These are phyloP conservation scores for Sitta europaea DNA, from an alignment of 2,113 vertebrate genomes.

Conservation along the genomic window DNA sequence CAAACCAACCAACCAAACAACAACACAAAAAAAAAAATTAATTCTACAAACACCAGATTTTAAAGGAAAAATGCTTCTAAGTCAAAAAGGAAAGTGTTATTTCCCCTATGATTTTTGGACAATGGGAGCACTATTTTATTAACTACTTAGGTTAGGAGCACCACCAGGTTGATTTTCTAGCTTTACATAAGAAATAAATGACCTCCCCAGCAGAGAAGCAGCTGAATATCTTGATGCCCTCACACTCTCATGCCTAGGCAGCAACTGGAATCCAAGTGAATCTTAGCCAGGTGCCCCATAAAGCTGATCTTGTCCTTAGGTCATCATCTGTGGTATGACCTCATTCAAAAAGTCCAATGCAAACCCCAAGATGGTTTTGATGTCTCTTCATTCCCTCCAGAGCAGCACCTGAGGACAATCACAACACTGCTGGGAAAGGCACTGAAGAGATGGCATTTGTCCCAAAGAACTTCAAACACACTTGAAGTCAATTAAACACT, in stretches of 20 bases:
- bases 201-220: background rate
- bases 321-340: background rate
- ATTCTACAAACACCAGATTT: background rate
- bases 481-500: background rate
- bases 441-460: background rate
- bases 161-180: background rate
- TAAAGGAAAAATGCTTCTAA: background rate
- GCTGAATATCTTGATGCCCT: background rate
- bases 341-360: background rate
- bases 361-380: background rate
- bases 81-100: background rate
- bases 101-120: background rate
- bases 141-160: background rate
- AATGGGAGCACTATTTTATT: background rate
- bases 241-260: background rate
- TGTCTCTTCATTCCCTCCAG: background rate
- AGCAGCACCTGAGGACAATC: background rate
- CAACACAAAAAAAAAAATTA: background rate
- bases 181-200: background rate
- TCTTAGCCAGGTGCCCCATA: background rate
- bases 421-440: background rate
- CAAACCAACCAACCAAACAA: background rate
- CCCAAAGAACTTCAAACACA: background rate
- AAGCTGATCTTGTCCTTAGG: background rate
- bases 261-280: background rate